Conservation (phyloP, 2,113 vertebrate genomes). For the Lynx canadensis region DNA sequence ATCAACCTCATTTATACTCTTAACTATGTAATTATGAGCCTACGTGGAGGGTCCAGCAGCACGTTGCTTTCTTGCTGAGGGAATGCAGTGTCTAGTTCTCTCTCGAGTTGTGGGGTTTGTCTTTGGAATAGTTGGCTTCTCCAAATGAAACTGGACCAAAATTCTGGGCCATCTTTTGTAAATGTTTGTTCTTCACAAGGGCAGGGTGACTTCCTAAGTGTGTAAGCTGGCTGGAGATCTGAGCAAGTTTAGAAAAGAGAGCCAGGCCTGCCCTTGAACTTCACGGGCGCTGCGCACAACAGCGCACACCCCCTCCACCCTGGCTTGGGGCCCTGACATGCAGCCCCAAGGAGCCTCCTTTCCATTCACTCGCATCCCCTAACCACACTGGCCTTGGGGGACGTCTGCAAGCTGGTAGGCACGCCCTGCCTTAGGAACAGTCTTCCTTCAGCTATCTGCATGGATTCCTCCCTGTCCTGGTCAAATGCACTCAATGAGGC, state of each 20-base stretch:
- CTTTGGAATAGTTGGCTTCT: not conserved
- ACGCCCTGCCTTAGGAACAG: not conserved
- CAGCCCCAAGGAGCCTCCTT: not conserved
- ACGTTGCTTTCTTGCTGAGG: not conserved
- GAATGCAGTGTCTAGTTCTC: not conserved
- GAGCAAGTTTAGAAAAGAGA: conserved; percentile 19
- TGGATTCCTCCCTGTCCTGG: not conserved
- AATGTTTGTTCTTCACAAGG: conserved; percentile 64
- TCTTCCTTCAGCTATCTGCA: not conserved
- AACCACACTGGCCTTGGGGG: not conserved
- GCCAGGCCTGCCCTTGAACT: conserved; percentile 68
- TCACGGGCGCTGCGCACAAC: not conserved
- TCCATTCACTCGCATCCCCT: not conserved
- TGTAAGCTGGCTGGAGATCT: conserved; percentile 72
- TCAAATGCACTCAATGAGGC: not conserved
- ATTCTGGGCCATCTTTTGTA: conserved; percentile 50
- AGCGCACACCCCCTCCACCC: not conserved
- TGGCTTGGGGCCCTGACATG: not conserved
- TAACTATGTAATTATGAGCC: not conserved
- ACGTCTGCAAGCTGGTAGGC: not conserved
- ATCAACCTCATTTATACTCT: not conserved
- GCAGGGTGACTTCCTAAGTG: conserved; percentile 67
- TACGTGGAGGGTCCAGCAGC: accelerated
- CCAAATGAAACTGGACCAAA: not conserved
- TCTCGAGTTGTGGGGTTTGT: not conserved